Evolutionary conservation across 2,888 invertebrate genomes (phyloP), one percentile per base, ranked within the genome.

Genomic region (Notodonta dromedarius): DNA sequence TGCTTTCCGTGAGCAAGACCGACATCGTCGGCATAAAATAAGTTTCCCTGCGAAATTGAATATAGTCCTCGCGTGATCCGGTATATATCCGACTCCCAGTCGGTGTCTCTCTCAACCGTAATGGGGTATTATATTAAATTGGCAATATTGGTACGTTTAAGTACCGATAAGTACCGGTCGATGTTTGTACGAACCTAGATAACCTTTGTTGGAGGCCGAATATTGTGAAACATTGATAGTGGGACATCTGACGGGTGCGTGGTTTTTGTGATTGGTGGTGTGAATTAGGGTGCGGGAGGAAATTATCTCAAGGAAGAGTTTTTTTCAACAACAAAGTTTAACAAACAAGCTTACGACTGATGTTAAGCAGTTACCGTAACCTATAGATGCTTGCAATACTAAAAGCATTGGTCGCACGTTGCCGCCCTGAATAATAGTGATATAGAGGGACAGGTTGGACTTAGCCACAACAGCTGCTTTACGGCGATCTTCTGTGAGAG

Each of bases 41-140:
- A 89, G 86, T 89, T 90, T 86, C 79, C 84, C 85, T 89, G 88
- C 86, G 86, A 90, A 90, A 92, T 91, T 91, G 88, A 91, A 90
- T 90, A 87, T 74, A 77, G 78, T 73, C 82, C 80, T 91, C 82
- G 92, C 92, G 91, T 92, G 91, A 75, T 68, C 65, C 58, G 68
- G 65, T 83, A 82, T 83, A 82, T 83, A 88, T 87, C 82, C 72
- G 71, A 82, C 81, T 80, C 80, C 71, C 79, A 74, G 76, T 79
- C 87, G 81, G 88, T 88, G 89, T 90, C 88, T 90, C 85, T 90
- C 86, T 89, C 82, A 77, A 74, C 77, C 76, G 64, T 88, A 86
- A 88, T 85, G 78, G 84, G 81, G 80, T 77, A 74, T 73, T 80
- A 80, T 84, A 87, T 84, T 89, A 88, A 87, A 87, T 89, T 89